phyloP scores from a whole-genome alignment of 2,888 invertebrate species.

The Oegoconia quadripuncta region DNA sequence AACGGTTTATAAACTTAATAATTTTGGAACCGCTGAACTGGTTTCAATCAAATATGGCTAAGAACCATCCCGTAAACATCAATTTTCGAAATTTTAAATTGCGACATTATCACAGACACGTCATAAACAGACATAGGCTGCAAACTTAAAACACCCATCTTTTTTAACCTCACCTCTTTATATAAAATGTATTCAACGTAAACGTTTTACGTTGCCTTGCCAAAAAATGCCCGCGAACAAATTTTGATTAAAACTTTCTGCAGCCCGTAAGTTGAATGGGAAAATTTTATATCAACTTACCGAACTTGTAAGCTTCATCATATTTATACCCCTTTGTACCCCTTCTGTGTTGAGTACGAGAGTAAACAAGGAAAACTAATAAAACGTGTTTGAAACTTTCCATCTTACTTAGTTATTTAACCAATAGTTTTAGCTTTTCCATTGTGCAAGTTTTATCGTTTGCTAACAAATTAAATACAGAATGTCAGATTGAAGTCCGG shows the following conservation, averaged over 20 bases:
- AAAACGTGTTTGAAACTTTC: constrained; percentile 9
- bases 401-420: constrained; percentile 3
- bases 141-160: too few relatives aligned
- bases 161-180: too few relatives aligned
- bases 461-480: too few relatives aligned
- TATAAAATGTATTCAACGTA: background rate
- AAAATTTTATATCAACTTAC: constrained; percentile 21
- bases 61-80: too few relatives aligned
- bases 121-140: too few relatives aligned
- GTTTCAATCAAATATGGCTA: too few relatives aligned
- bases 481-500: too few relatives aligned
- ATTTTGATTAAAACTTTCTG: constrained; percentile 21
- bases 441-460: too few relatives aligned
- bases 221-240: constrained; percentile 16
- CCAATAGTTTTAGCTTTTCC: background rate
- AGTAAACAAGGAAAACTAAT: constrained; percentile 14
- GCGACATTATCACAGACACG: too few relatives aligned
- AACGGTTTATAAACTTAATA: too few relatives aligned
- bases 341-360: constrained; percentile 8
- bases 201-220: background rate
- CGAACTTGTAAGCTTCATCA: constrained; percentile 17
- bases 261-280: constrained; percentile 15
- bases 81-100: too few relatives aligned
- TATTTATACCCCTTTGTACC: constrained; percentile 15
- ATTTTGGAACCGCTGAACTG: too few relatives aligned